A percentile compares a stretch with the other conserved stretches of the same genome.
These are phyloP conservation scores for Gnathonemus echidnorhynchus DNA, from an alignment of 2,113 vertebrate genomes.

Conservation along the genomic window DNA sequence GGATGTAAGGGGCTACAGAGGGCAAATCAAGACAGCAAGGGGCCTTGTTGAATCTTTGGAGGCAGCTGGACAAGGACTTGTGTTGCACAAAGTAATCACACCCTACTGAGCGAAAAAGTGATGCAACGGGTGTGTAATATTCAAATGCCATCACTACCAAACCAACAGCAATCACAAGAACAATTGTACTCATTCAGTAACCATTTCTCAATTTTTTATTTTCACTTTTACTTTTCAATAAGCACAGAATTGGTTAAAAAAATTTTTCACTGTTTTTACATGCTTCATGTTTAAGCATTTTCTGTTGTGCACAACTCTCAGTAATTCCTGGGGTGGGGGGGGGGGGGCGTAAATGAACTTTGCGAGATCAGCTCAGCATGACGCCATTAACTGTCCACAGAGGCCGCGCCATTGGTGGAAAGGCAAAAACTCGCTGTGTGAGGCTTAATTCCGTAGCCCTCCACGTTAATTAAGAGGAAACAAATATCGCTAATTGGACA, in stretches of 20 bases:
- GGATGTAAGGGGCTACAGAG: neutral
- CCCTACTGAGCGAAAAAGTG: neutral
- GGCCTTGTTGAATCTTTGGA: neutral
- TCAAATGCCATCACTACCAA: neutral
- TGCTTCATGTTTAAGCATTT: neutral
- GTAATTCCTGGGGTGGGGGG: neutral
- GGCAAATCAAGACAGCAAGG: neutral
- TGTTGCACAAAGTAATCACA: neutral
- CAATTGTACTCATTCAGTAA: neutral
- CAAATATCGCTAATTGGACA: neutral
- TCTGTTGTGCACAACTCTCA: neutral
- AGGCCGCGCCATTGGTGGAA: neutral
- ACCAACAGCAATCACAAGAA: neutral
- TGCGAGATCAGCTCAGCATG: neutral
- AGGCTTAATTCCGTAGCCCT: neutral
- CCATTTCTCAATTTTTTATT: neutral
- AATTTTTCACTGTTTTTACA: neutral
- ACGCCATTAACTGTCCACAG: neutral
- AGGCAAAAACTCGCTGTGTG: neutral
- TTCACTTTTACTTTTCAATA: neutral
- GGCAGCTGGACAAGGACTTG: neutral
- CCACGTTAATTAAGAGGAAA: neutral
- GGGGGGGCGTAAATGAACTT: neutral
- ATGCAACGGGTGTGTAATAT: slow-evolving; percentile 5
- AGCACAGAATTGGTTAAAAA: neutral